phyloP scores from a whole-genome alignment of 2,113 vertebrate species.

The Alexandromys fortis region DNA sequence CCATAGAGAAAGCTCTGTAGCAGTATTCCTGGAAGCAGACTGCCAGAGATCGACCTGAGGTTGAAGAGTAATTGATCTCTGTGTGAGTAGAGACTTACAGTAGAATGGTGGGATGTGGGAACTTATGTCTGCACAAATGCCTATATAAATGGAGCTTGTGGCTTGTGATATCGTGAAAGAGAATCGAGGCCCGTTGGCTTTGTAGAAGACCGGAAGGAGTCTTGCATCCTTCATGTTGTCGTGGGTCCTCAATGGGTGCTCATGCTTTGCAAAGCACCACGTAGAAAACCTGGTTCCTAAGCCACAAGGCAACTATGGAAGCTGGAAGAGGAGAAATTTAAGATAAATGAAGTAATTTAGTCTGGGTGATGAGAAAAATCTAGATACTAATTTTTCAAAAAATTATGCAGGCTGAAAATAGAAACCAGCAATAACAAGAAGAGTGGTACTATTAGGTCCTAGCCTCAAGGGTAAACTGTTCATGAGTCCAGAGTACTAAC shows the following conservation, averaged over 20 bases:
- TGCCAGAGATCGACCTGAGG: background rate
- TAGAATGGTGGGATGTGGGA: background rate
- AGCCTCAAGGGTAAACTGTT: slow-evolving; percentile 31
- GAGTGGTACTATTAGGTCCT: background rate
- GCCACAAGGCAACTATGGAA: rapidly evolving
- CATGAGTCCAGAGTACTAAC: background rate
- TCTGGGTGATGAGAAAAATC: slow-evolving; percentile 15
- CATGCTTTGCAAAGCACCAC: background rate
- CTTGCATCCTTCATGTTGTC: rapidly evolving
- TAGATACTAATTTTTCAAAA: slow-evolving; percentile 25
- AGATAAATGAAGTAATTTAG: slow-evolving; percentile 35
- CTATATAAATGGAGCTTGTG: background rate
- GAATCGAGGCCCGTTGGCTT: background rate
- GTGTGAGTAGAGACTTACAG: background rate
- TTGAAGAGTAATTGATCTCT: background rate
- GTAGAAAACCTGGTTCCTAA: background rate
- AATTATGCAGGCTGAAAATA: background rate
- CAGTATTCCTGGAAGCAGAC: background rate
- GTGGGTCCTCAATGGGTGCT: too few relatives aligned
- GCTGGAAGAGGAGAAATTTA: background rate
- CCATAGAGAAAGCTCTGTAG: background rate
- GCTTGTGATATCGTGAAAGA: background rate
- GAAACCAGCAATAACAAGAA: background rate
- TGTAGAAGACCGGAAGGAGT: background rate
- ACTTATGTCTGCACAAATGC: background rate